These are phyloP conservation scores for Colossoma macropomum DNA, from an alignment of 2,113 vertebrate species.

Conservation along the genomic window DNA sequence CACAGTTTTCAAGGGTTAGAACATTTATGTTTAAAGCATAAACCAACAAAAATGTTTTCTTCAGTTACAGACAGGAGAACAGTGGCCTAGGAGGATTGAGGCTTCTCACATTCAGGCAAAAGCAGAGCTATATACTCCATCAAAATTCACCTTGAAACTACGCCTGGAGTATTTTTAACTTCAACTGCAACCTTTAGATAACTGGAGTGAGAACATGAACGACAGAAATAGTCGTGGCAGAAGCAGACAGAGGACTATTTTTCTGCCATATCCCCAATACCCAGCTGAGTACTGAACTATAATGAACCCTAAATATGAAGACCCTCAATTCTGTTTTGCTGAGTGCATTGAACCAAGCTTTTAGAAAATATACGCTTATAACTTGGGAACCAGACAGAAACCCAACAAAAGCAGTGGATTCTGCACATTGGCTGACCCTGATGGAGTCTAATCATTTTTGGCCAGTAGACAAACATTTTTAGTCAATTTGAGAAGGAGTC, in stretches of 20 bases:
- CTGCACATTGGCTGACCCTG: background rate
- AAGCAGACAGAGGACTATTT: conserved; percentile 13
- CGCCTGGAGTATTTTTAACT: conserved; percentile 66
- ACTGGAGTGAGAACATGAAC: conserved; percentile 48
- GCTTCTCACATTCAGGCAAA: conserved; percentile 49
- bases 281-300: background rate
- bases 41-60: background rate
- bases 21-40: background rate
- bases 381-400: background rate
- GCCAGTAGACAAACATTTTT: too few relatives aligned
- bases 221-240: conserved; percentile 62
- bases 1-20: background rate
- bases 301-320: background rate
- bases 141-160: conserved; percentile 47
- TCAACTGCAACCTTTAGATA: conserved; percentile 53
- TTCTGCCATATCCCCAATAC: background rate
- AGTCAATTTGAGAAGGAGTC: too few relatives aligned
- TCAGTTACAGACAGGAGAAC: conserved; percentile 35
- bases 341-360: too few relatives aligned
- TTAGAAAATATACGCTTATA: too few relatives aligned
- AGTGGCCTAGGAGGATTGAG: conserved; percentile 53
- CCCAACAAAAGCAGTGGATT: background rate
- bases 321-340: background rate
- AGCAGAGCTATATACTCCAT: conserved; percentile 46
- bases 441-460: background rate